These are phyloP conservation scores for Tamandua tetradactyla DNA, from an alignment of 2,797 vertebrate species.

Conservation along the genomic window DNA sequence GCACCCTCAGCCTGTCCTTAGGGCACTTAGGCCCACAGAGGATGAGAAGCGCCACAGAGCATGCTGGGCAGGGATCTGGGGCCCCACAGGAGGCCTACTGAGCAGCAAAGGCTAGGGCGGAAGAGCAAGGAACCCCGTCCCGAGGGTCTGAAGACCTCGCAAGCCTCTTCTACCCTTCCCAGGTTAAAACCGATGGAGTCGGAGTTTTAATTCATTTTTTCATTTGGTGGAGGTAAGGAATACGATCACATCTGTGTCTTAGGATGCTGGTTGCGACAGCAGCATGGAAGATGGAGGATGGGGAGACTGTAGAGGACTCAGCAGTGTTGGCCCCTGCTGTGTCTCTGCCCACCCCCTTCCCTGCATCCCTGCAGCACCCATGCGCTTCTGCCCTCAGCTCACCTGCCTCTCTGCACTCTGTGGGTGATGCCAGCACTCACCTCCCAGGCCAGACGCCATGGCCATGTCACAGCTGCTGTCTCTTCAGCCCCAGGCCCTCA, in stretches of 20 bases:
- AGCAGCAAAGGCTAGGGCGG: no score
- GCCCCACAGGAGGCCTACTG: no score
- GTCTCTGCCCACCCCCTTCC: background rate
- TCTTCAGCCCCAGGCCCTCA: background rate
- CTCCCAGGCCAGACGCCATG: background rate
- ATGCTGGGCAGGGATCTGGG: no score
- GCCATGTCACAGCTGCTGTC: background rate
- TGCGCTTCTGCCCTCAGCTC: background rate
- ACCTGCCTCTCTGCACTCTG: background rate
- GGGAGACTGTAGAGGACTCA: background rate
- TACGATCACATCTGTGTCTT: background rate
- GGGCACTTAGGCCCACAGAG: background rate
- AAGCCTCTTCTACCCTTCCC: no score
- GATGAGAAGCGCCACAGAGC: no score
- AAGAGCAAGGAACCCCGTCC: no score
- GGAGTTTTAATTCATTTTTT: background rate
- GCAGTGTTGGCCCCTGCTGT: fast-evolving
- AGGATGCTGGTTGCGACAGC: background rate
- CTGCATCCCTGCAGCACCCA: no score
- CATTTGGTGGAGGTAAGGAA: background rate
- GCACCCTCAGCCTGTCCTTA: background rate
- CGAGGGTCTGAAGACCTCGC: background rate
- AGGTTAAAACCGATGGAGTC: background rate
- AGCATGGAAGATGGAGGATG: background rate
- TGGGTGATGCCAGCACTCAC: fast-evolving